Base-by-base conservation (phyloP, 2,888 invertebrate genomes). In the Cephus spinipes region DNA sequence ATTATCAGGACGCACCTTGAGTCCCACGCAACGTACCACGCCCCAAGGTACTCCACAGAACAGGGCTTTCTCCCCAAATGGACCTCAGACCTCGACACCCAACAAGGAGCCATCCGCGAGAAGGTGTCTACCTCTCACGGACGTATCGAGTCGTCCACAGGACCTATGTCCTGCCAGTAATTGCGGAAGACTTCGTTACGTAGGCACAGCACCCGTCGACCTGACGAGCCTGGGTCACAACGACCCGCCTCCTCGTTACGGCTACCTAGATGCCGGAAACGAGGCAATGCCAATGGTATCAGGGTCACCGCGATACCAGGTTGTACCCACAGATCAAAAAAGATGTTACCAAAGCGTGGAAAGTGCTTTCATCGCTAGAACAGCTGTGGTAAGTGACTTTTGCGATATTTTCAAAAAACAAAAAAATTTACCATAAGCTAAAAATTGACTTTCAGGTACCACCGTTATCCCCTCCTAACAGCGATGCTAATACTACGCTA, bases 281-380 rank as follows among this genome's bases (percentile, higher is more conserved):
- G 90, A 89, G 73, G 88, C 89, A 12, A 86, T 88, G 85, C 89
- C 89, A 40, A 88, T 90, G 87, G 87, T 90, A 73, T 83, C 87
- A 34, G 86, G 86, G 76, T 89, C 90, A 12, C 88, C 90, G 3
- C 87, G 88, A 75, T 90, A 90, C 83, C 90, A 90, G 74, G 86
- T 90, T 35, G 82, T 89, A 55, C 84, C 88, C 4, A 78, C 83
- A 3, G 83, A 85, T 36, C 87, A 87, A 73, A 87, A 85, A 74
- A 81, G 87, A 73, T 79, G 74, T 11, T 90, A 89, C 73, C 86
- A 88, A 74, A 89, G 86, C 79, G 89, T 91, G n/a, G 91, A 91
- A 76, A 90, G 89, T 78, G 91, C 91, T n/a, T 91, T 91, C 79
- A 89, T 91, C 74, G 91, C 91, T 0, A 87, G 91, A 82, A 91